These are phyloP conservation scores for Drosophila borealis DNA, from an alignment of 2,888 invertebrate species.

Conservation along the genomic window DNA sequence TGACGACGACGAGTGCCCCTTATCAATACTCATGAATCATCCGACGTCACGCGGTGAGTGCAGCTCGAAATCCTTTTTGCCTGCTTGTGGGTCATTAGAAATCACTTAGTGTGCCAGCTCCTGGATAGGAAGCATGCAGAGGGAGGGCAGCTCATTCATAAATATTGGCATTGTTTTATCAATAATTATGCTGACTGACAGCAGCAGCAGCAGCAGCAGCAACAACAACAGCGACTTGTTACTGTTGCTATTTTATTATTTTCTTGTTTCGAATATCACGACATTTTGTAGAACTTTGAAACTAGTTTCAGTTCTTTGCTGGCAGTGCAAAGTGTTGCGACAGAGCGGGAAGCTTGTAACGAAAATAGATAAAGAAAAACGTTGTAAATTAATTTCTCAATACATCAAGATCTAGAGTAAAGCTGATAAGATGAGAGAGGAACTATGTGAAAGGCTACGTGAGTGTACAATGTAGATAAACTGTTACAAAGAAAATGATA, in stretches of 20 bases:
- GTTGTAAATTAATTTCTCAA: not conserved
- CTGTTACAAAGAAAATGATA: not conserved
- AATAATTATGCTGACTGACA: constrained; percentile 78
- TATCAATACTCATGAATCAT: constrained; percentile 96
- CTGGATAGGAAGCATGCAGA: not conserved
- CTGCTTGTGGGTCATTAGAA: constrained; percentile 62
- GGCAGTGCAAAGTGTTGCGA: constrained; percentile 47
- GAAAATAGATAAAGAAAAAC: not conserved
- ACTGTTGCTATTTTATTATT: constrained; percentile 60
- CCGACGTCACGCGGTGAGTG: constrained; percentile 93
- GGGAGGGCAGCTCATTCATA: constrained; percentile 56
- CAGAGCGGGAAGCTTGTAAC: constrained; percentile 9
- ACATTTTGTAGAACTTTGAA: constrained; percentile 17
- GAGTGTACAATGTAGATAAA: constrained; percentile 13
- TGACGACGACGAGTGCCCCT: constrained; percentile 98
- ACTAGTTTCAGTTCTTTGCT: constrained; percentile 54
- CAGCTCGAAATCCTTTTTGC: constrained; percentile 22
- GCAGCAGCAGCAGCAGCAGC: constrained; percentile 37
- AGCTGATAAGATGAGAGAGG: constrained; percentile 20
- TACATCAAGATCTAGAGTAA: not conserved
- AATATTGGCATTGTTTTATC: constrained; percentile 80
- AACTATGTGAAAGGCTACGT: constrained; percentile 37
- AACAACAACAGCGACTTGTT: constrained; percentile 21
- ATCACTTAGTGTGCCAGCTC: constrained; percentile 65
- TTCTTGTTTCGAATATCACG: constrained; percentile 29